Evolutionary conservation across 2,888 invertebrate genomes (phyloP).

Genomic region (Acronicta alni): DNA sequence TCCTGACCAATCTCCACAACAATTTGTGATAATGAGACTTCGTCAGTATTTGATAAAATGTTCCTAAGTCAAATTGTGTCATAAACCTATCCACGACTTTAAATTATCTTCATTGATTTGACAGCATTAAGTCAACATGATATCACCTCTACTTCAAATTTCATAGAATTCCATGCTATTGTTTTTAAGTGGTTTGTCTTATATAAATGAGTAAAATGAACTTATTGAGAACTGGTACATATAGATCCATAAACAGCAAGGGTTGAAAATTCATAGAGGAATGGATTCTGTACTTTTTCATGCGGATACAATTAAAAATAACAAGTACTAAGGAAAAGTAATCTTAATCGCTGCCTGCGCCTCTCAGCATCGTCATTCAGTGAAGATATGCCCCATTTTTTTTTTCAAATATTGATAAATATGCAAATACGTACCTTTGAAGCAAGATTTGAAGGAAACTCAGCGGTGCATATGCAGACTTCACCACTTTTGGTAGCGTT

Average conservation of each 20-base stretch:
- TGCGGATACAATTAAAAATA: not conserved
- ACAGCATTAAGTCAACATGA: not conserved
- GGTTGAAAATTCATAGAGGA: too few relatives aligned
- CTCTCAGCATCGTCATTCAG: not conserved
- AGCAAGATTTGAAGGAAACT: conserved; percentile 40
- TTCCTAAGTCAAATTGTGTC: not conserved
- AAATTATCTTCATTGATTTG: not conserved
- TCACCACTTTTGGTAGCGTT: conserved; percentile 42
- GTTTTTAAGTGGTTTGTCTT: too few relatives aligned
- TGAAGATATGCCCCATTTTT: not conserved
- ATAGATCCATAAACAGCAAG: not conserved
- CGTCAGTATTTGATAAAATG: not conserved
- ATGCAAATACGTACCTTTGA: conserved; percentile 48
- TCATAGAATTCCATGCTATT: too few relatives aligned
- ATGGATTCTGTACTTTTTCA: not conserved
- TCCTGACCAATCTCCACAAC: too few relatives aligned
- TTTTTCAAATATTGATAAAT: not conserved
- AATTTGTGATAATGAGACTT: not conserved
- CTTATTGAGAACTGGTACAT: not conserved
- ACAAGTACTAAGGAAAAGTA: not conserved
- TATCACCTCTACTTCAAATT: not conserved
- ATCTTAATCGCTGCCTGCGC: too few relatives aligned
- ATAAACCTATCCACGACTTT: too few relatives aligned
- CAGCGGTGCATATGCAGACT: conserved; percentile 46
- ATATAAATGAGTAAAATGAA: too few relatives aligned